A percentile compares a stretch with the other conserved stretches of the same genome.
Conservation (phyloP, 1,140 invertebrate genomes). For the Spodoptera frugiperda region DNA sequence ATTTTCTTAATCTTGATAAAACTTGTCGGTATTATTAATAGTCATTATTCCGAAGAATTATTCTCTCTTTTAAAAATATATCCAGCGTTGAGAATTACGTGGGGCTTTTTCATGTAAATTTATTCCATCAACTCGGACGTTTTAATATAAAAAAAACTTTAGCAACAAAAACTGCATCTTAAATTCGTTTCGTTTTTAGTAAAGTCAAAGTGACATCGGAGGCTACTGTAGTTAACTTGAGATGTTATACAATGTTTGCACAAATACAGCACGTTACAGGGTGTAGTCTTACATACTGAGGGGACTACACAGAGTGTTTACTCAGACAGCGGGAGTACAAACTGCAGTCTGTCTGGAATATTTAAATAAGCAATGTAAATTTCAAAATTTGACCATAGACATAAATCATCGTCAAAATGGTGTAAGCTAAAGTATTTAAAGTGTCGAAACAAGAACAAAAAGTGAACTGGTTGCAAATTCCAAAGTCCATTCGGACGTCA, state of each 20-base stretch:
- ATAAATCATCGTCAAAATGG: too few species aligned
- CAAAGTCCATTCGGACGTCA: slow-evolving; percentile 4
- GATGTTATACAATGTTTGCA: too few species aligned
- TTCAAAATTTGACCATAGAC: too few species aligned
- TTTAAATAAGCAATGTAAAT: too few species aligned
- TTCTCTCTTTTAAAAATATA: slow-evolving; percentile 39
- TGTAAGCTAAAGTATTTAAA: too few species aligned
- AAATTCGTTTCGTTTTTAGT: slow-evolving; percentile 16
- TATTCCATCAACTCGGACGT: slow-evolving; percentile 40
- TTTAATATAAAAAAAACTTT: slow-evolving; percentile 40
- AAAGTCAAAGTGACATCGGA: slow-evolving; percentile 8
- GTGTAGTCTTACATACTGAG: too few species aligned
- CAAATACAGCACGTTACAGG: too few species aligned
- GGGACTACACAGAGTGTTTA: too few species aligned
- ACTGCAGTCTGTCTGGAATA: too few species aligned
- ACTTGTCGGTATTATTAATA: slow-evolving; percentile 46
- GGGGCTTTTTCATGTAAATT: slow-evolving; percentile 39
- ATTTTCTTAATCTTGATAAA: slow-evolving; percentile 45
- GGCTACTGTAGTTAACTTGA: background rate
- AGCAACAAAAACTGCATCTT: slow-evolving; percentile 42
- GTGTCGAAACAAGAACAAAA: background rate
- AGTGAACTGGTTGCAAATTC: background rate
- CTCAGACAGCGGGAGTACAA: too few species aligned
- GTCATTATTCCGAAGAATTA: slow-evolving; percentile 40
- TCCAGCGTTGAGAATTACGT: slow-evolving; percentile 26